Evolutionary conservation across 2,797 vertebrate genomes (phyloP).

Genomic region (Tauraco hartlaubi): DNA sequence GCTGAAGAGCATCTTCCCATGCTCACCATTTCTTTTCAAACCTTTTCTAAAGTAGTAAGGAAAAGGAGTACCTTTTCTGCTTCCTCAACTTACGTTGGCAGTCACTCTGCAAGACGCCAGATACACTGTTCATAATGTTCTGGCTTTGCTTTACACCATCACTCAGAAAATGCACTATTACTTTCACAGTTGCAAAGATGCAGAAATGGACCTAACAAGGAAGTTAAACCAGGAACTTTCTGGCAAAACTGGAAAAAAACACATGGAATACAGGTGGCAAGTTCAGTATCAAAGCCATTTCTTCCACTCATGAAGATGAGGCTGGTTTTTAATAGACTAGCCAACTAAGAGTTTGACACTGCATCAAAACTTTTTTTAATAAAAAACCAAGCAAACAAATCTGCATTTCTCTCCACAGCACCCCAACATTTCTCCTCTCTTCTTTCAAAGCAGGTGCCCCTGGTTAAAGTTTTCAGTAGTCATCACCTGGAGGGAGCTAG

Average conservation of each 20-base stretch:
- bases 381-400: too few species aligned
- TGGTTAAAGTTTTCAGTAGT: neutral
- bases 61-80: neutral
- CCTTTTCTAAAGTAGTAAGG: neutral
- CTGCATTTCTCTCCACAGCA: neutral
- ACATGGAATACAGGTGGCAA: neutral
- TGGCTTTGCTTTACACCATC: neutral
- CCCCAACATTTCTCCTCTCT: neutral
- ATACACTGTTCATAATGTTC: neutral
- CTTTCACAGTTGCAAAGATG: neutral
- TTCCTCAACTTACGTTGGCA: fast-evolving
- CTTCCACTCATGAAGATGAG: neutral
- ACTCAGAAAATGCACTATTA: neutral
- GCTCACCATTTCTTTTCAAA: neutral
- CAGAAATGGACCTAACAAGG: neutral
- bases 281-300: neutral
- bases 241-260: neutral
- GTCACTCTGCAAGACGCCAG: neutral
- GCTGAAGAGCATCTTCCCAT: neutral
- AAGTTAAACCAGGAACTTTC: neutral
- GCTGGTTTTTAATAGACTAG: neutral
- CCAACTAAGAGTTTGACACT: neutral
- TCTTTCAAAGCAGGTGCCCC: neutral
- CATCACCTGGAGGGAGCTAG: neutral
- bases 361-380: neutral